Percentiles rank a stretch among this genome's conserved stretches.
phyloP scores from a whole-genome alignment of 2,888 invertebrate species.

The Folsomia candida region DNA sequence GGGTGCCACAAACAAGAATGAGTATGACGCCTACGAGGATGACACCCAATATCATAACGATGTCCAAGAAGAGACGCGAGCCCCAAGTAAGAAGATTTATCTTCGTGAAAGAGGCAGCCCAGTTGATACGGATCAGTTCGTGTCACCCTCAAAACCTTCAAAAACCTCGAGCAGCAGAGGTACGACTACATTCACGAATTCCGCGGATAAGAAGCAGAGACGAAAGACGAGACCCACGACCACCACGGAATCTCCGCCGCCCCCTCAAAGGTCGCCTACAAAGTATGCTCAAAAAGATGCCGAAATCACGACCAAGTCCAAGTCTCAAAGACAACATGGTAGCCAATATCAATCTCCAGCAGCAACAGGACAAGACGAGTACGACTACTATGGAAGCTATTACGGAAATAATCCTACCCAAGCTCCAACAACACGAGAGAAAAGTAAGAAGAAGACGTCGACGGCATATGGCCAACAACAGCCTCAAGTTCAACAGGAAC shows the following conservation, averaged over 20 bases:
- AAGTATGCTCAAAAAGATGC: not conserved
- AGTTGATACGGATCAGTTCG: not conserved
- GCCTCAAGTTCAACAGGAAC: not conserved
- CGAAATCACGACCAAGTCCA: not conserved
- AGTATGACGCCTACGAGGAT: slow-evolving; percentile 3
- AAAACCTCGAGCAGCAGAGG: not conserved
- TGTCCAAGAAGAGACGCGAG: not conserved
- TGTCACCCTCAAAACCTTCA: not conserved
- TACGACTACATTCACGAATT: not conserved
- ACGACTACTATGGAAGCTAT: slow-evolving; percentile 34
- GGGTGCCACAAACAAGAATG: not conserved
- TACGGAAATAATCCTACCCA: slow-evolving; percentile 19
- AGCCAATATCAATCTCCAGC: not conserved
- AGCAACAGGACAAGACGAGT: slow-evolving; percentile 5
- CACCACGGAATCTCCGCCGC: not conserved
- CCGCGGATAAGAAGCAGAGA: not conserved
- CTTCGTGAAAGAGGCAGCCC: not conserved
- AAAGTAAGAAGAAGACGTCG: slow-evolving; percentile 20
- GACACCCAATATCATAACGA: slow-evolving; percentile 7
- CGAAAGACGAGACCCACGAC: not conserved
- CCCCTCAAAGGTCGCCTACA: not conserved
- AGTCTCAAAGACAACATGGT: not conserved
- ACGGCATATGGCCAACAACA: slow-evolving; percentile 1
- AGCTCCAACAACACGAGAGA: not conserved
- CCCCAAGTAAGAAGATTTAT: not conserved